phyloP scores from a whole-genome alignment of 2,888 invertebrate genomes.

The Balanococcus diminutus region DNA sequence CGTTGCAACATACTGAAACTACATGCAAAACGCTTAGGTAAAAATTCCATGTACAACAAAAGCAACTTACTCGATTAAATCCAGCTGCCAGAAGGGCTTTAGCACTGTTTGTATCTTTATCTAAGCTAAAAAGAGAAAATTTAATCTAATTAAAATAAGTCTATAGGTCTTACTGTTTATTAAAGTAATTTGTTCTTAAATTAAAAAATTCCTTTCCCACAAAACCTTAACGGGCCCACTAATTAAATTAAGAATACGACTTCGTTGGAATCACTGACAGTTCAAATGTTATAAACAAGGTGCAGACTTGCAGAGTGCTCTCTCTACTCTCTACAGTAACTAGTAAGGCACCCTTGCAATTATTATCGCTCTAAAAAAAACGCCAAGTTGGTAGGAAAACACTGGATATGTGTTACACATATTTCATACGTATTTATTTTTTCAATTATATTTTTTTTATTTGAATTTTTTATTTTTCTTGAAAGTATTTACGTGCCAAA shows the following conservation, averaged over 20 bases:
- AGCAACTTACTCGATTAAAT: slow-evolving; percentile 79
- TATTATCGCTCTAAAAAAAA: too few species aligned
- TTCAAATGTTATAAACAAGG: too few species aligned
- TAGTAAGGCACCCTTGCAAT: too few species aligned
- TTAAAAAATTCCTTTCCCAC: not conserved
- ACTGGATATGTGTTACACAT: too few species aligned
- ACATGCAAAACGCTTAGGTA: not conserved
- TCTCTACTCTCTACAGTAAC: too few species aligned
- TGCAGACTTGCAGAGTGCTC: too few species aligned
- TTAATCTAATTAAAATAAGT: not conserved
- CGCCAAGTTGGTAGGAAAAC: too few species aligned
- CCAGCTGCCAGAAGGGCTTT: slow-evolving; percentile 81
- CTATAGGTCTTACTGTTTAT: not conserved
- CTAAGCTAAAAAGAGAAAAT: slow-evolving; percentile 67
- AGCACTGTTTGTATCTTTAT: slow-evolving; percentile 81
- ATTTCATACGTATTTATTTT: too few species aligned
- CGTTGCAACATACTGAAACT: not conserved
- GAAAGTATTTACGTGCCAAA: too few species aligned
- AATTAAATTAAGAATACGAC: not conserved
- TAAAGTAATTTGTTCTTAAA: not conserved
- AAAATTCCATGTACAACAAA: not conserved
- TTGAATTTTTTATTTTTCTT: too few species aligned
- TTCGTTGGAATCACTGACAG: too few species aligned
- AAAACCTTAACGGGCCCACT: not conserved
- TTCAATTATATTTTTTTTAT: too few species aligned